These are phyloP conservation scores for Trachymyrmex septentrionalis DNA, from an alignment of 1,140 invertebrate genomes.

Conservation along the genomic window DNA sequence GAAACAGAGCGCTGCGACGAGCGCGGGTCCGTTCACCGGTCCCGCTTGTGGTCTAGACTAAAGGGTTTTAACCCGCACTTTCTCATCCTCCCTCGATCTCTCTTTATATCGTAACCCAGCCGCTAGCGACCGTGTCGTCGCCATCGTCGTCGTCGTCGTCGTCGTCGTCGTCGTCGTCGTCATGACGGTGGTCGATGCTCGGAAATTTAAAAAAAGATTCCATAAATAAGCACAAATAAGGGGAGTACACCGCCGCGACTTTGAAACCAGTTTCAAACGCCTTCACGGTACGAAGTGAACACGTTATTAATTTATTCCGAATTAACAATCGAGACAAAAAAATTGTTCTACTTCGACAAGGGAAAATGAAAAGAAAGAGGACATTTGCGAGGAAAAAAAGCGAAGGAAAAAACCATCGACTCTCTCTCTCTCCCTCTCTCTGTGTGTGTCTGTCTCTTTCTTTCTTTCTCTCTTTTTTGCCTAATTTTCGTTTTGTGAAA, in stretches of 20 bases:
- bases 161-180: constrained; percentile 29
- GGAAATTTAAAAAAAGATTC: constrained; percentile 71
- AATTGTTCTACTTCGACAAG: background rate
- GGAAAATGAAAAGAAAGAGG: background rate
- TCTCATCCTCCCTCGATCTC: constrained; percentile 50
- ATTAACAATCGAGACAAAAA: constrained; percentile 18
- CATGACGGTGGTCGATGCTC: constrained; percentile 60
- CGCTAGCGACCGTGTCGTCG: constrained; percentile 32
- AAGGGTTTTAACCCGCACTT: constrained; percentile 82
- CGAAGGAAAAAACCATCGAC: background rate
- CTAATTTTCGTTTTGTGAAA: constrained; percentile 11
- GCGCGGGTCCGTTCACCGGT: constrained; percentile 58
- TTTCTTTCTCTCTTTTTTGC: background rate
- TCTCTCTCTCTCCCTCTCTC: background rate
- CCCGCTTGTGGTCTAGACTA: constrained; percentile 83
- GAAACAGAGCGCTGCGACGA: constrained; percentile 78
- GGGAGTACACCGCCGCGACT: constrained; percentile 4
- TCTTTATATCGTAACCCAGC: constrained; percentile 52
- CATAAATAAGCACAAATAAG: constrained; percentile 56
- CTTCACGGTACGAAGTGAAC: background rate
- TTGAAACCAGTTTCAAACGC: constrained; percentile 49
- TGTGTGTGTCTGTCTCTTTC: background rate
- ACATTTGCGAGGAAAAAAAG: background rate
- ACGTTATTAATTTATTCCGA: constrained; percentile 47
- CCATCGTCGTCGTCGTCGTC: constrained; percentile 29